phyloP scores from a whole-genome alignment of 2,113 vertebrate species.

The Litocranius walleri region DNA sequence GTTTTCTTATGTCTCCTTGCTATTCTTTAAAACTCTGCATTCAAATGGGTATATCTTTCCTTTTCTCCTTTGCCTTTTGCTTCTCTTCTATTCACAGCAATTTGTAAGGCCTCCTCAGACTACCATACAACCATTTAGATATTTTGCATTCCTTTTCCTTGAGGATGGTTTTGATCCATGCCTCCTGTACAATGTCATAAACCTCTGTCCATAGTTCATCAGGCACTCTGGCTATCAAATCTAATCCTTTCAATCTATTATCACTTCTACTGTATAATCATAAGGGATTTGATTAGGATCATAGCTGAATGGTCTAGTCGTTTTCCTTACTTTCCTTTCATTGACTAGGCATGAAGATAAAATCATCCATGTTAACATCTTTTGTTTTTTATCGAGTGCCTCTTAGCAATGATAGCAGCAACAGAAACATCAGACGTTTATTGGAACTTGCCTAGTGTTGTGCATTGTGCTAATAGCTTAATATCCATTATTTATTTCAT shows the following conservation, averaged over 20 bases:
- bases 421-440: slow-evolving; percentile 4
- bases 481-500: slow-evolving; percentile 52
- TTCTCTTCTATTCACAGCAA: not conserved
- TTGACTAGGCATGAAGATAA: slow-evolving; percentile 46
- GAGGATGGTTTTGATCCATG: not conserved
- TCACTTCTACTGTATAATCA: not conserved
- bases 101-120: not conserved
- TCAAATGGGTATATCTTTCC: not conserved
- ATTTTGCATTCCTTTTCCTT: not conserved
- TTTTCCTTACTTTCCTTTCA: not conserved
- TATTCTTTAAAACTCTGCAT: not conserved
- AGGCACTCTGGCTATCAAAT: not conserved
- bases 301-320: not conserved
- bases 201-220: not conserved
- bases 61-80: not conserved
- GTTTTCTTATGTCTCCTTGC: not conserved
- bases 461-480: slow-evolving; percentile 17
- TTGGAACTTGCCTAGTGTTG: not conserved
- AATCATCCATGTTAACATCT: not conserved
- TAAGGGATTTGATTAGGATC: not conserved
- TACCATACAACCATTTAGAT: not conserved
- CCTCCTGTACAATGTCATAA: not conserved
- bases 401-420: slow-evolving; percentile 21
- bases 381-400: slow-evolving; percentile 19
- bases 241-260: not conserved